phyloP scores from a whole-genome alignment of 2,888 invertebrate species.

The Cheilosia soror region DNA sequence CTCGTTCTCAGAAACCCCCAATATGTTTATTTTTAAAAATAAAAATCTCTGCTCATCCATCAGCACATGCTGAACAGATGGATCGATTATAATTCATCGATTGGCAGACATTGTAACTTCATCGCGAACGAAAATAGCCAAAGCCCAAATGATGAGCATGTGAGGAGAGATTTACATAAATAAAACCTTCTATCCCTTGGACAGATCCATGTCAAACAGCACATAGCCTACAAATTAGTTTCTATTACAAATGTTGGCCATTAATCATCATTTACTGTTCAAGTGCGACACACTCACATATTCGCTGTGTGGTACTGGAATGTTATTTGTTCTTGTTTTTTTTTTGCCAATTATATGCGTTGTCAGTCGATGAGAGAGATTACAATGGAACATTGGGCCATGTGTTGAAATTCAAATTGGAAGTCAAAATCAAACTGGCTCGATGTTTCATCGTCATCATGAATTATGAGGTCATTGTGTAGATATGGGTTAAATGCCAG shows the following conservation, averaged over 20 bases:
- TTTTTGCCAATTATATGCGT: constrained; percentile 56
- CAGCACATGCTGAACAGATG: constrained; percentile 54
- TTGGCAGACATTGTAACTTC: constrained; percentile 51
- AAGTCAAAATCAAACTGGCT: constrained; percentile 7
- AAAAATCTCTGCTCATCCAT: constrained; percentile 26
- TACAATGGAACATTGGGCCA: constrained; percentile 36
- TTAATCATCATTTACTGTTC: background rate
- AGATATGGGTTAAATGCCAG: constrained; percentile 65
- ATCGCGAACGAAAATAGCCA: constrained; percentile 47
- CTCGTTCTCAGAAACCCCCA: background rate
- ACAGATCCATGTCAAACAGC: constrained; percentile 22
- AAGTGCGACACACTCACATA: too few species aligned
- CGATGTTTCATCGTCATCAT: background rate
- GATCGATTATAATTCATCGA: constrained; percentile 56
- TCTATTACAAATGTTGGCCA: constrained; percentile 42
- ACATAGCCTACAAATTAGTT: constrained; percentile 30
- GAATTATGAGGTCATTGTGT: constrained; percentile 61
- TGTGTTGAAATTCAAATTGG: constrained; percentile 54
- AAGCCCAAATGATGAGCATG: background rate
- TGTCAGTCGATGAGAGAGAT: constrained; percentile 61
- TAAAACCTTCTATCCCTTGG: background rate
- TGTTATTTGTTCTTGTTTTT: constrained; percentile 14
- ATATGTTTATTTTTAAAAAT: constrained; percentile 29
- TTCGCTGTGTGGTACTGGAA: background rate
- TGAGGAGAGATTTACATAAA: background rate